Evolutionary conservation across 2,797 vertebrate species (phyloP), one percentile per base, ranked within the genome.

Genomic region (Harpagifer antarcticus): DNA sequence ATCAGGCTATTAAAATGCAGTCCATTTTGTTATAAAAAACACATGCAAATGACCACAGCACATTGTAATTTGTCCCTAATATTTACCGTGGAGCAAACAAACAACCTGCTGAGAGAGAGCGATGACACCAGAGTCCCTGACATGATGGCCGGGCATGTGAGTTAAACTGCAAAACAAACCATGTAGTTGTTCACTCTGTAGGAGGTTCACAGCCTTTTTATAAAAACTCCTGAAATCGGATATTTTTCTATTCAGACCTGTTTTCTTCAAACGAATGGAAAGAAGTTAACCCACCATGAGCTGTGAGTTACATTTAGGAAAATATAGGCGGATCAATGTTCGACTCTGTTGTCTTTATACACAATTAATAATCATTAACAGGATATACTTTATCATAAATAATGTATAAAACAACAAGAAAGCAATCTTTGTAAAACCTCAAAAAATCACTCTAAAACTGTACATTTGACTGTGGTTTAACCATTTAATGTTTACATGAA

Each of bases 1-100:
- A 55, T 53, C 11, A 62, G 45, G 13, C 6, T 52, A 47, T 70
- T 75, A 11, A 62, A 55, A 72, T 55, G 42, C 56, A 43, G 71
- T 14, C n/a, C 43, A 50, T 75, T 52, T 43, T 31, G 10, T 53
- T 47, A n/a, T 19, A 44, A 20, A 54, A 54, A 74, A 33, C 23
- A 47, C 40, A 64, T 17, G 3, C 17, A 53, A n/a, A 47, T 54
- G n/a, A 37, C 37, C 14, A 31, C 45, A 40, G 45, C 19, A 42
- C 17, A 12, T 40, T 17, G 16, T 52, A 1, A 53, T 27, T 33
- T 48, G 47, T 47, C 23, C 9, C 23, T 19, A 52, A 33, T 7
- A 53, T 48, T 60, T 44, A 37, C 27, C 1, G 9, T 12, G 42
- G 15, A 59, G 23, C 17, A 64, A 70, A 82, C 27, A 62, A 76